Percentiles rank a stretch among this genome's conserved stretches.
Conservation (phyloP, 2,113 vertebrate genomes). For the Scolopax mira region DNA sequence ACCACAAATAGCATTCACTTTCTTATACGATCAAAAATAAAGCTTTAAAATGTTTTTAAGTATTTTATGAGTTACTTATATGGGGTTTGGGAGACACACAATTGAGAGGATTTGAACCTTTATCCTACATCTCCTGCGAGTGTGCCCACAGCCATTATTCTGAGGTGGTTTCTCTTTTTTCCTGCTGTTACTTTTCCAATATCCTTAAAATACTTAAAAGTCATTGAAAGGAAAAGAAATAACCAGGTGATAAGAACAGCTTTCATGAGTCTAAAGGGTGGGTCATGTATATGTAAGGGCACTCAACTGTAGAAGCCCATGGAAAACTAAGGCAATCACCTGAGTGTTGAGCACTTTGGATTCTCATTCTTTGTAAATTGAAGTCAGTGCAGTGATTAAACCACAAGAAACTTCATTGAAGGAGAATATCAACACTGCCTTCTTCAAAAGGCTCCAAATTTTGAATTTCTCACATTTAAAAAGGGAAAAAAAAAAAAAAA, state of each 20-base stretch:
- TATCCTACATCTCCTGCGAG: background rate
- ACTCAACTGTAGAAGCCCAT: background rate
- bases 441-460: background rate
- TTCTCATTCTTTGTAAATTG: background rate
- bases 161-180: background rate
- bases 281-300: background rate
- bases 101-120: background rate
- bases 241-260: background rate
- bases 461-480: background rate
- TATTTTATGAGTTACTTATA: background rate
- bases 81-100: background rate
- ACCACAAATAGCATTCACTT: background rate
- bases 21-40: background rate
- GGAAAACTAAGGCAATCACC: background rate
- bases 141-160: background rate
- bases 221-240: background rate
- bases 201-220: background rate
- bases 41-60: background rate
- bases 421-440: background rate
- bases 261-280: background rate
- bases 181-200: background rate
- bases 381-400: background rate
- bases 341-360: background rate
- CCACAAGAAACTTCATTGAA: background rate
- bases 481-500: too few species aligned